Evolutionary conservation across 1,140 invertebrate species (phyloP).

Genomic region (Zaprionus taronus): DNA sequence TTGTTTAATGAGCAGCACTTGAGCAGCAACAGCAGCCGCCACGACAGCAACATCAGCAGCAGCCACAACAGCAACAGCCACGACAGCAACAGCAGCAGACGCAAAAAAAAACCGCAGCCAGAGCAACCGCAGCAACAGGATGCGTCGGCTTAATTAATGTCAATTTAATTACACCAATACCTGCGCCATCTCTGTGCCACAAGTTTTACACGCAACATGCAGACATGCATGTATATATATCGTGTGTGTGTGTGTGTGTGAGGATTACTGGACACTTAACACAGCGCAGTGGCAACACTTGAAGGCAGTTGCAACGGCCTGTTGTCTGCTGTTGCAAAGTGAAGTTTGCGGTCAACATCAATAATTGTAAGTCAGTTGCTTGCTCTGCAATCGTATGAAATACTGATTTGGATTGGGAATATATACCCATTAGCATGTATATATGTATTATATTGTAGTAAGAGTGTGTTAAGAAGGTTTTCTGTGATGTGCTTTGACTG

Average conservation of each 20-base stretch:
- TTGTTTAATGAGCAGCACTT: constrained; percentile 82
- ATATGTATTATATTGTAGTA: too few relatives aligned
- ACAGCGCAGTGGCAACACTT: background rate
- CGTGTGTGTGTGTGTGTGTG: constrained; percentile 1
- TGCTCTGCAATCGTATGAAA: too few relatives aligned
- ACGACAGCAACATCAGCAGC: constrained; percentile 44
- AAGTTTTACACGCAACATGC: background rate
- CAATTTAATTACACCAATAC: constrained; percentile 73
- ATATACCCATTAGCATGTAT: too few relatives aligned
- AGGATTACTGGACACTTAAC: constrained; percentile 2
- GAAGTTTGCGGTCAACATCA: too few relatives aligned
- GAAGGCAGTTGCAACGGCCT: background rate
- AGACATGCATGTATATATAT: background rate
- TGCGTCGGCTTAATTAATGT: constrained; percentile 76
- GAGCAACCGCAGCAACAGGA: constrained; percentile 41
- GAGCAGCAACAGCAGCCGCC: constrained; percentile 49
- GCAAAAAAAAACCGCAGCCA: constrained; percentile 22
- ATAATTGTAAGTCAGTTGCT: too few relatives aligned
- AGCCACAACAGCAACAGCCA: constrained; percentile 34
- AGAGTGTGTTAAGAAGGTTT: too few relatives aligned
- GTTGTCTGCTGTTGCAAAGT: background rate
- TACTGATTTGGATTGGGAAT: too few relatives aligned
- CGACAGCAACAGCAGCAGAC: constrained; percentile 42
- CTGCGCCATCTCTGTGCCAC: background rate
- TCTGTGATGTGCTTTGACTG: too few relatives aligned